Base-by-base conservation (phyloP, 2,797 vertebrate species). In the Anolis apletophallus region DNA sequence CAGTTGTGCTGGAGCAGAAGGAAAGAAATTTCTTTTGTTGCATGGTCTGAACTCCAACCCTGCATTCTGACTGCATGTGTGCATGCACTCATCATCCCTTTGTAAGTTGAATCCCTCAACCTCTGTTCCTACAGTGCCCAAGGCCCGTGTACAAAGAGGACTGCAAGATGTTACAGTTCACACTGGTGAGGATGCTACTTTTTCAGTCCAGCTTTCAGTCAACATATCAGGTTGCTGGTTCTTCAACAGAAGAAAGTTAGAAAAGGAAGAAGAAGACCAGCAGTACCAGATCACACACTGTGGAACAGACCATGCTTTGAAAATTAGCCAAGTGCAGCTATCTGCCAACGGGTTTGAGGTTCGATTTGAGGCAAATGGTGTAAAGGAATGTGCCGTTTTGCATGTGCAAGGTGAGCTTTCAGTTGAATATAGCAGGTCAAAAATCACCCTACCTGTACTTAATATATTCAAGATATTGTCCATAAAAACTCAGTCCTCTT, bases 191-290 rank as follows among this genome's bases (percentile, higher is more conserved):
- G 98, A 99, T 7, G 98, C 95, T 0, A 79, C 90, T 84, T 99
- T 99, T 94, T 97, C 97, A 61, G 97, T 99, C 34, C 97, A 98
- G 91, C 97, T 99, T 79, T 99, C 98, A 0, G 97, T 98, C 0
- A 93, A 94, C 0, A 97, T 98, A 78, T 96, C 96, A 0, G 99
- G 98, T 5, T 96, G 96, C 26, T 99, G 98, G 98, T 98, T 98
- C 94, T 93, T 99, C 89, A 97, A 97, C 0, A 97, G 98, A 0
- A 94, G 92, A 23, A 97, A 97, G 84, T 95, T 98, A 89, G 96
- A 97, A 92, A 97, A 97, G 90, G 96, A 97, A 19, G 97, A 97
- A 0, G 90, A 50, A 0, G 97, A 96, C 0, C 88, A 97, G 21
- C 96, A 91, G 7, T 98, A 94, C 93, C 95, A 94, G 0, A 86